A percentile compares a stretch with the other conserved stretches of the same genome.
Evolutionary conservation across 1,140 invertebrate genomes (phyloP).

Genomic region (Sweltsa coloradensis): DNA sequence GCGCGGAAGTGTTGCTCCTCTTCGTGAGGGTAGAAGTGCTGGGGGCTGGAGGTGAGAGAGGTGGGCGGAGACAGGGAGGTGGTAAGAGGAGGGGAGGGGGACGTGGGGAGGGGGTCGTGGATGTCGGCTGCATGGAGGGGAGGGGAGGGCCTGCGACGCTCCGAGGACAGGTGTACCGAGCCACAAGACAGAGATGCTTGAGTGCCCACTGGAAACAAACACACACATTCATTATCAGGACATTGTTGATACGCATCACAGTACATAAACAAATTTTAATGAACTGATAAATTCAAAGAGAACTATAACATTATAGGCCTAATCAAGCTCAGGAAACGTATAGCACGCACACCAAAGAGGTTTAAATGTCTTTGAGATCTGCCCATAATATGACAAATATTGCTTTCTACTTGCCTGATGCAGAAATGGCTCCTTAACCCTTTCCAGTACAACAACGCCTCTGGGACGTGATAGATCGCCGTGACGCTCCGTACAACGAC

Average conservation of each 20-base stretch:
- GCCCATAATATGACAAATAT: too few species aligned
- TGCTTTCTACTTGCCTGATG: too few species aligned
- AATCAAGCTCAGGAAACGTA: too few species aligned
- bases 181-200: conserved; percentile 43
- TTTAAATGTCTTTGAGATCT: too few species aligned
- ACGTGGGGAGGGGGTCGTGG: conserved; percentile 19
- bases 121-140: conserved; percentile 20
- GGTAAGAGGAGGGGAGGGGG: conserved; percentile 13
- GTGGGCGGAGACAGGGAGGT: conserved; percentile 23
- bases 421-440: too few species aligned
- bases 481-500: too few species aligned
- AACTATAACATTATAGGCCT: too few species aligned
- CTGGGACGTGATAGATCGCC: too few species aligned
- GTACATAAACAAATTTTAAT: too few species aligned
- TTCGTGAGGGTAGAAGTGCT: conserved; percentile 17
- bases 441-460: too few species aligned
- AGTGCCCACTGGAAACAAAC: conserved; percentile 21
- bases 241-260: conserved; percentile 26
- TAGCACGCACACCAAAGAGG: too few species aligned
- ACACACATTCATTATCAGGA: conserved; percentile 8
- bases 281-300: too few species aligned
- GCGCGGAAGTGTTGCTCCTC: conserved; percentile 9
- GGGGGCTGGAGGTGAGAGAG: conserved; percentile 24
- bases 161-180: conserved; percentile 36
- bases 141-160: conserved; percentile 14